Evolutionary conservation across 1,140 invertebrate genomes (phyloP), one percentile per base, ranked within the genome.

Genomic region (Drosophila virilis): DNA sequence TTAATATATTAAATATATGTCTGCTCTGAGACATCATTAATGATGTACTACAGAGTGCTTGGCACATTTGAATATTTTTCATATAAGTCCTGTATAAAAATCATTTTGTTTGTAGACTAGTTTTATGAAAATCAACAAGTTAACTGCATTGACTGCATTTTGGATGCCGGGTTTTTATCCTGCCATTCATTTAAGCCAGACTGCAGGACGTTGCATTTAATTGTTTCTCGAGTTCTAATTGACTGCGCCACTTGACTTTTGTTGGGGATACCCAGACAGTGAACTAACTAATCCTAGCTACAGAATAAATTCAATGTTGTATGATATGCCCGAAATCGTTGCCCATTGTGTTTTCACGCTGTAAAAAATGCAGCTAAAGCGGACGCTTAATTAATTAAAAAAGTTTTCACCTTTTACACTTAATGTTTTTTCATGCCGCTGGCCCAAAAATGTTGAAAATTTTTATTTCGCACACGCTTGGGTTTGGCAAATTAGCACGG

Each of bases 351-450:
- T 45, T 15, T 45, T 10, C 28, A 15, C 15, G 40, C 28, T 15
- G 22, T 57, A 15, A 1, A 57, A 58, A 52, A 35, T 45, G 17
- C 42, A 33, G n/a, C 42, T 45, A 4, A 33, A 32, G n/a, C 45
- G 22, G 22, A 40, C 12, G 37, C 35, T 84, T 89, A 89, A 89
- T 89, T 89, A 89, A 89, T 89, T 89, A 89, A 89, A 89, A 86
- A 89, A 88, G 77, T 83, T 84, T 80, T 65, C 71, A 79, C 71
- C 80, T 83, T 83, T 82, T 55, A 32, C 12, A 40, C 22, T 28
- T 28, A 32, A 48, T 43, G 17, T 35, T 38, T 67, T 69, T 58
- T 65, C 45, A 28, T 52, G 45, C 40, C 57, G 48, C 48, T 62
- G 17, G 51, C 28, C 35, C 46, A 74, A 88, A 88, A 88, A 88